Evolutionary conservation across 1,140 invertebrate genomes (phyloP).

Genomic region (Bombus cullumanus): DNA sequence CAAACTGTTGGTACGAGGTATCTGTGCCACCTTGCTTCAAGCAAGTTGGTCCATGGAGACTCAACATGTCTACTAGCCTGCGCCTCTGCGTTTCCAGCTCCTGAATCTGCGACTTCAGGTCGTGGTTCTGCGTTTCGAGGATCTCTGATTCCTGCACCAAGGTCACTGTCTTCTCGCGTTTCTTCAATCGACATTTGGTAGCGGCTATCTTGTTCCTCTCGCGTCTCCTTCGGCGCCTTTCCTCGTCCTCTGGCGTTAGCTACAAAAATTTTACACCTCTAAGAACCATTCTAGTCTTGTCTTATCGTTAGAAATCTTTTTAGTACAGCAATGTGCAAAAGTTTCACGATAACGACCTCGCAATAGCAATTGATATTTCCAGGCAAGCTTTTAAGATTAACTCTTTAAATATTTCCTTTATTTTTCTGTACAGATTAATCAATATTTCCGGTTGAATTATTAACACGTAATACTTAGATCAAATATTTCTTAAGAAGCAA

Average conservation of each 20-base stretch:
- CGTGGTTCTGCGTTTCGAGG: constrained; percentile 93
- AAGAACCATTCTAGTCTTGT: not conserved
- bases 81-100: constrained; percentile 89
- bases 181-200: constrained; percentile 97
- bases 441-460: too few relatives aligned
- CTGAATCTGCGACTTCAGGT: constrained; percentile 91
- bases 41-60: constrained; percentile 87
- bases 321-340: not conserved
- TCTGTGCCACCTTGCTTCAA: constrained; percentile 84
- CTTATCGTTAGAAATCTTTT: not conserved
- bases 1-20: constrained; percentile 75
- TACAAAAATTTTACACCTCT: constrained; percentile 77
- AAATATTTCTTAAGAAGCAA: not conserved
- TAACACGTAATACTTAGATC: too few relatives aligned
- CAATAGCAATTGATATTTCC: too few relatives aligned
- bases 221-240: constrained; percentile 90
- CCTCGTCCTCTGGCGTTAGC: constrained; percentile 96
- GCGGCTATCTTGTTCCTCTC: constrained; percentile 98
- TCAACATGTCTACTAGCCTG: constrained; percentile 89
- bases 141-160: constrained; percentile 94
- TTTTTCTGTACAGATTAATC: too few relatives aligned
- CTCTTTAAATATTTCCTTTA: too few relatives aligned
- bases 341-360: not conserved
- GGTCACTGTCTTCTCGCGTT: constrained; percentile 93
- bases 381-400: too few relatives aligned